phyloP scores from a whole-genome alignment of 2,888 invertebrate species.

The Hetaerina titia region DNA sequence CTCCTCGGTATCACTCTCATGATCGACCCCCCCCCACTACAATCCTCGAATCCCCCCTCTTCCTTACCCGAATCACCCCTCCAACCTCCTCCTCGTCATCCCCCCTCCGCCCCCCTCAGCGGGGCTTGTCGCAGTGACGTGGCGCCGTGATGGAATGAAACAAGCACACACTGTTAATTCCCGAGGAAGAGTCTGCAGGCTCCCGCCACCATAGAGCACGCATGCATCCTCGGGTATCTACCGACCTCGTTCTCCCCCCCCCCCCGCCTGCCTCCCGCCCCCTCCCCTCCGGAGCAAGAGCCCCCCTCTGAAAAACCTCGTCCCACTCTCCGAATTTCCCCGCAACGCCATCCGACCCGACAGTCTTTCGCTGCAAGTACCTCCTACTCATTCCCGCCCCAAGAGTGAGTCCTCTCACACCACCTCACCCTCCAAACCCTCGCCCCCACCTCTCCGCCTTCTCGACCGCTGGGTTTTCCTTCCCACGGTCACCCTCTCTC shows the following conservation, averaged over 20 bases:
- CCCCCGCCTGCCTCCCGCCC: too few relatives aligned
- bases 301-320: too few relatives aligned
- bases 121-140: constrained; percentile 47
- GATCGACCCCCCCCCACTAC: constrained; percentile 1
- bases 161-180: constrained; percentile 50
- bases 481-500: not conserved
- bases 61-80: not conserved
- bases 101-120: not conserved
- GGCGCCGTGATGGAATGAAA: constrained; percentile 41
- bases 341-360: too few relatives aligned
- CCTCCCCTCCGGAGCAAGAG: too few relatives aligned
- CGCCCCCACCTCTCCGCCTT: too few relatives aligned
- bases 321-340: too few relatives aligned
- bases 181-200: not conserved
- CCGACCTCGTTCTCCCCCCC: too few relatives aligned
- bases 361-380: not conserved
- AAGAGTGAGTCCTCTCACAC: not conserved
- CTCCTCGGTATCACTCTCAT: constrained; percentile 21
- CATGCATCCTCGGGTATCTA: not conserved
- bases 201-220: not conserved
- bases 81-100: not conserved
- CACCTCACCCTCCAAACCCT: too few relatives aligned
- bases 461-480: not conserved
- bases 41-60: not conserved
- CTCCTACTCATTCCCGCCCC: not conserved